phyloP scores from a whole-genome alignment of 1,140 invertebrate genomes.

The Drosophila erecta region DNA sequence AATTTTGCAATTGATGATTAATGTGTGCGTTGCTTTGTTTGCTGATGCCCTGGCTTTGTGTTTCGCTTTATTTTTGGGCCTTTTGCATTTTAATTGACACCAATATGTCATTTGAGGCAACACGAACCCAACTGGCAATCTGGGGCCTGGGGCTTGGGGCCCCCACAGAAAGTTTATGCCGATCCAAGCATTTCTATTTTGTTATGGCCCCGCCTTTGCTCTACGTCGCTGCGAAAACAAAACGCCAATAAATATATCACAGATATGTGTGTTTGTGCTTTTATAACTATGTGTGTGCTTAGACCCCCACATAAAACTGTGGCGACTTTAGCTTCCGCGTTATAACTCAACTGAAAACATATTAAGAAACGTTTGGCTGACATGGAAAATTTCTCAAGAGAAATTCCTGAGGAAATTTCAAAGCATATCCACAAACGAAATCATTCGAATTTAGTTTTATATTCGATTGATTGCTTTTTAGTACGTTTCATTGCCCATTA shows the following conservation, averaged over 20 bases:
- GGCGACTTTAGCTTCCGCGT: constrained; percentile 51
- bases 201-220: constrained; percentile 17
- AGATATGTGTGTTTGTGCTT: constrained; percentile 5
- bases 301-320: constrained; percentile 29
- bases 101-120: constrained; percentile 65
- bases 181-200: constrained; percentile 23
- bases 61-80: constrained; percentile 53
- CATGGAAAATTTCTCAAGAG: constrained; percentile 8
- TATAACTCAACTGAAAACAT: constrained; percentile 38
- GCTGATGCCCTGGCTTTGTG: constrained; percentile 25
- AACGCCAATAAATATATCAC: constrained; percentile 53
- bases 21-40: constrained; percentile 41
- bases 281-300: background rate
- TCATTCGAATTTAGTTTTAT: background rate
- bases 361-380: constrained; percentile 29
- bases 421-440: background rate
- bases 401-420: constrained; percentile 5
- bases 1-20: constrained; percentile 79
- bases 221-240: constrained; percentile 25
- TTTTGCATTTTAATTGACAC: constrained; percentile 72
- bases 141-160: constrained; percentile 15
- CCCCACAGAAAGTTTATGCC: constrained; percentile 46
- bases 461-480: background rate
- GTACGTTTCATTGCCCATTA: background rate
- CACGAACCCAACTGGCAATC: constrained; percentile 23